A percentile compares a stretch with the other conserved stretches of the same genome.
Evolutionary conservation across 2,888 invertebrate genomes (phyloP).

Genomic region (Drosophila anomelani): DNA sequence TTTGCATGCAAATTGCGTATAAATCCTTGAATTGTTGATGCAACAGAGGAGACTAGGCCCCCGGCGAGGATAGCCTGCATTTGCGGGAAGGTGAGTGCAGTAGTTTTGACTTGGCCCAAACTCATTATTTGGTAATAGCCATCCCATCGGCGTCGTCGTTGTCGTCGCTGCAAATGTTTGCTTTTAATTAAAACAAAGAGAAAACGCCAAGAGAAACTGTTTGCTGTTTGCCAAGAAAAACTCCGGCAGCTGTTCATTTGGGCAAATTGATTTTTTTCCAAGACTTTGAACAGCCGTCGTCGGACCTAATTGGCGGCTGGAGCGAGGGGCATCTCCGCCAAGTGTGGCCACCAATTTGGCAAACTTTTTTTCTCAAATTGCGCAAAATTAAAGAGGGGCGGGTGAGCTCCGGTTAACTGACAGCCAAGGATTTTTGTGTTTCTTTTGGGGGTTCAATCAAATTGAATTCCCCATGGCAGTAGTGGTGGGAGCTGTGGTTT

Average conservation of each 20-base stretch:
- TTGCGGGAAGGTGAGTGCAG: conserved; percentile 1
- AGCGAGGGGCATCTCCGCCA: background rate
- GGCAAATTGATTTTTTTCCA: conserved; percentile 20
- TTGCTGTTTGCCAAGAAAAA: conserved; percentile 21
- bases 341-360: conserved; percentile 27
- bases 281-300: conserved; percentile 12
- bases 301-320: conserved; percentile 23
- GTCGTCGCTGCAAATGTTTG: conserved; percentile 48
- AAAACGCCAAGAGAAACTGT: conserved; percentile 28
- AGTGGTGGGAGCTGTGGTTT: conserved; percentile 26
- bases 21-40: conserved; percentile 61
- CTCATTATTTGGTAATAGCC: conserved; percentile 31
- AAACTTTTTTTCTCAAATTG: conserved; percentile 24
- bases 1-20: conserved; percentile 72
- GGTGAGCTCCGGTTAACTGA: background rate
- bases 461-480: conserved; percentile 36
- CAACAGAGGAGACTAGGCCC: background rate
- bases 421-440: conserved; percentile 18
- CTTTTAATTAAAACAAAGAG: conserved; percentile 56
- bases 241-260: conserved; percentile 25
- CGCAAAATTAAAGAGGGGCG: conserved; percentile 7
- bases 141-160: background rate
- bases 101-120: conserved; percentile 19
- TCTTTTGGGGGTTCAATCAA: conserved; percentile 15
- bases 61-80: background rate